Evolutionary conservation across 2,888 invertebrate species (phyloP), one percentile per base, ranked within the genome.

Genomic region (Dolichomitus sp.): DNA sequence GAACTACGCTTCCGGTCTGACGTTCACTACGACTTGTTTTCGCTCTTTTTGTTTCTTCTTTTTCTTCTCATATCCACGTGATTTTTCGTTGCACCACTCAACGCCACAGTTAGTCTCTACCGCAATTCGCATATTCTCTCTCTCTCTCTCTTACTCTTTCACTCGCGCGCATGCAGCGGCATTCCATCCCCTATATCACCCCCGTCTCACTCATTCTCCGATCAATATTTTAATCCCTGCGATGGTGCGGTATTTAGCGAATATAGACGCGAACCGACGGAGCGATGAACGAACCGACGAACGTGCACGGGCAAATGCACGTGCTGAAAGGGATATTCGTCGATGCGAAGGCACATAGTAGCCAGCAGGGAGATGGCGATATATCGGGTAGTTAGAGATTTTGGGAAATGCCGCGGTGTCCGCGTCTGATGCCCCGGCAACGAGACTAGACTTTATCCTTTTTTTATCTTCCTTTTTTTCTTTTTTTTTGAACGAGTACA

Each of bases 141-240:
- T 73, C 63, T 76, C 80, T 70, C 50, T 45, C 42, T 23, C 74
- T 48, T 65, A n/a, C 78, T 66, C 57, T 66, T 14, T n/a, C 59
- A n/a, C 40, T 65, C 23, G 2, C 61, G 7, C 50, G 52, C 68
- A 7, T 42, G 23, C 27, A 27, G 17, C 68, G n/a, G 17, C 52
- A 17, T 48, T 63, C 63, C 42, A 40, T 42, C 76, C 79, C 17
- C 40, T 27, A 9, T 33, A 54, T 37, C 54, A 33, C n/a, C 52
- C 11, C 40, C 83, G 50, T 66, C 86, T 85, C 87, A 88, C 88
- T 88, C 89, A 89, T 72, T 81, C 83, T 89, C 90, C 92, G 93
- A 93, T 93, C 93, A 92, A 93, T 93, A 93, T 93, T 93, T 93
- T 93, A 93, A 93, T 93, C 91, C 92, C 92, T 80, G 89, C 92